These are phyloP conservation scores for Ceratina calcarata DNA, from an alignment of 1,140 invertebrate species.

Conservation along the genomic window DNA sequence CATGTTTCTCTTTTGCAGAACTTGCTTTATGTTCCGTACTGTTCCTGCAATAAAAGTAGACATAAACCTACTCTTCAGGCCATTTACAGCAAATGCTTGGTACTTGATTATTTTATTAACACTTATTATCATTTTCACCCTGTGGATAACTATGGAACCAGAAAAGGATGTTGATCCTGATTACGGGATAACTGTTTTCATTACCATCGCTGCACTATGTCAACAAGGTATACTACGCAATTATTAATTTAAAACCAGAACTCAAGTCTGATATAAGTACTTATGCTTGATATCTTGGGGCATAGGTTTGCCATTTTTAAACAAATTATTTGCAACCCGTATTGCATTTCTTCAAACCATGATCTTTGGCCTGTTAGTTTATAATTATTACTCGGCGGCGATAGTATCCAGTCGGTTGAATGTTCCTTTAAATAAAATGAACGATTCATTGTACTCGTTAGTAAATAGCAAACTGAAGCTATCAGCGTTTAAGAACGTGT, in stretches of 20 bases:
- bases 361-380: conserved; percentile 54
- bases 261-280: no score
- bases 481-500: conserved; percentile 19
- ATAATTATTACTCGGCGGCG: conserved; percentile 56
- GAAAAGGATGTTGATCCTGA: conserved; percentile 13
- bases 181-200: conserved; percentile 36
- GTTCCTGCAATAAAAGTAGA: conserved; percentile 44
- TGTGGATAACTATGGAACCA: conserved; percentile 39
- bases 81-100: conserved; percentile 55
- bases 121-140: conserved; percentile 12
- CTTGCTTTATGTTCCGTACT: conserved; percentile 65
- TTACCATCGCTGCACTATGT: conserved; percentile 61
- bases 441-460: conserved; percentile 53
- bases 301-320: conserved; percentile 38
- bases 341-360: conserved; percentile 47
- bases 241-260: neutral
- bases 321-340: conserved; percentile 40
- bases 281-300: neutral
- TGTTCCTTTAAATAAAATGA: conserved; percentile 51
- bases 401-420: conserved; percentile 57
- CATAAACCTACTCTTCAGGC: conserved; percentile 46
- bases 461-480: conserved; percentile 39
- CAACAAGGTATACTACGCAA: conserved; percentile 64
- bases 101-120: conserved; percentile 33
- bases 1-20: conserved; percentile 39